phyloP scores from a whole-genome alignment of 2,113 vertebrate species.

The Clinocottus analis region DNA sequence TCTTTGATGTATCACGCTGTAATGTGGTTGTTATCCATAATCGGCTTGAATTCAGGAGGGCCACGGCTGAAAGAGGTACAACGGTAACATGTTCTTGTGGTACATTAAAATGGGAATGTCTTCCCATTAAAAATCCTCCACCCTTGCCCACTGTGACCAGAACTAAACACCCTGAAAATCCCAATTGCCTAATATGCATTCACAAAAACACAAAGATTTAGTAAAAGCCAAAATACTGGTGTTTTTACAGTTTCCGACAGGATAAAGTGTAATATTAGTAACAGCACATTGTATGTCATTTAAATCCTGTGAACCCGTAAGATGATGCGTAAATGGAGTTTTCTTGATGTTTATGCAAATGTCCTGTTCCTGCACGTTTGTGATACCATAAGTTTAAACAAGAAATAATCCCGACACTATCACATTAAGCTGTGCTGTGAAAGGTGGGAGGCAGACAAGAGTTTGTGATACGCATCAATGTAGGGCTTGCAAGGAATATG shows the following conservation, averaged over 20 bases:
- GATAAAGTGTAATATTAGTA: constrained; percentile 37
- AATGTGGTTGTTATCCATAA: constrained; percentile 99
- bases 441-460: constrained; percentile 66
- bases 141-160: constrained; percentile 48
- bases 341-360: constrained; percentile 77
- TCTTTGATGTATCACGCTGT: constrained; percentile 92
- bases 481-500: constrained; percentile 61
- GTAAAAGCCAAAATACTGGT: constrained; percentile 11
- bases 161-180: constrained; percentile 54
- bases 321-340: constrained; percentile 53
- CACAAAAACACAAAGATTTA: constrained; percentile 24
- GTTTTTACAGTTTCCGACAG: constrained; percentile 18
- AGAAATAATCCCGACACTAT: constrained; percentile 72
- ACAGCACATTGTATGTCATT: constrained; percentile 56
- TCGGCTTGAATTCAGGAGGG: constrained; percentile 95
- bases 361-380: constrained; percentile 56
- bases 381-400: constrained; percentile 76
- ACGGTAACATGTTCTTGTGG: constrained; percentile 85
- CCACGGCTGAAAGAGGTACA: constrained; percentile 90
- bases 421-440: constrained; percentile 61
- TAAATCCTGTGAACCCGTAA: constrained; percentile 52
- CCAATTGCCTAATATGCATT: constrained; percentile 14
- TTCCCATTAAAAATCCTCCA: constrained; percentile 56
- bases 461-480: constrained; percentile 65
- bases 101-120: constrained; percentile 72